phyloP scores from a whole-genome alignment of 2,888 invertebrate genomes.

The Agrochola macilenta region DNA sequence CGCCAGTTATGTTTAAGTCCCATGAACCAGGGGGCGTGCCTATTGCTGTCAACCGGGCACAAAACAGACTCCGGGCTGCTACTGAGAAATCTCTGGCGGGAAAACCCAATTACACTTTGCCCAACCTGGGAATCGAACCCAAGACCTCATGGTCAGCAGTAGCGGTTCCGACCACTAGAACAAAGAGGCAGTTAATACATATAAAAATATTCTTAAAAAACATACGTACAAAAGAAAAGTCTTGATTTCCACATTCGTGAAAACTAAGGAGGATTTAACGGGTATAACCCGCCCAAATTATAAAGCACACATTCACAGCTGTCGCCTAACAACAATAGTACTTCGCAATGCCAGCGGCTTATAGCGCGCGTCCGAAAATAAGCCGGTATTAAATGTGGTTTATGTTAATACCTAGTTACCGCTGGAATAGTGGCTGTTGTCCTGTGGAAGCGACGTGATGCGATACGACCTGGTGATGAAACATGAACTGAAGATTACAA shows the following conservation, averaged over 20 bases:
- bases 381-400: constrained; percentile 63
- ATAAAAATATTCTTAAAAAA: constrained; percentile 8
- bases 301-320: constrained; percentile 33
- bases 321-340: constrained; percentile 31
- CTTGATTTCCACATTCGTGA: constrained; percentile 24
- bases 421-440: not conserved
- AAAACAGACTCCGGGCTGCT: no score
- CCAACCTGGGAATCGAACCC: no score
- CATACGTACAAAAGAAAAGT: constrained; percentile 15
- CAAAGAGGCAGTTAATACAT: no score
- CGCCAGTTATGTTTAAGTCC: not conserved
- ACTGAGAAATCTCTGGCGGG: no score
- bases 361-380: constrained; percentile 53
- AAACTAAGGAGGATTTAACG: constrained; percentile 42
- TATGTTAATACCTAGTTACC: constrained; percentile 59
- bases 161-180: no score
- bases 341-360: constrained; percentile 45
- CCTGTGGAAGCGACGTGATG: not conserved
- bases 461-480: not conserved
- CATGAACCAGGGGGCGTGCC: not conserved
- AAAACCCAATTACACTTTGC: no score
- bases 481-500: not conserved
- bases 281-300: constrained; percentile 33
- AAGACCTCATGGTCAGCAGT: no score
- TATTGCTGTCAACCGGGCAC: not conserved